Base-by-base conservation (phyloP, 2,797 vertebrate species). In the Melanotaenia pygmaea region DNA sequence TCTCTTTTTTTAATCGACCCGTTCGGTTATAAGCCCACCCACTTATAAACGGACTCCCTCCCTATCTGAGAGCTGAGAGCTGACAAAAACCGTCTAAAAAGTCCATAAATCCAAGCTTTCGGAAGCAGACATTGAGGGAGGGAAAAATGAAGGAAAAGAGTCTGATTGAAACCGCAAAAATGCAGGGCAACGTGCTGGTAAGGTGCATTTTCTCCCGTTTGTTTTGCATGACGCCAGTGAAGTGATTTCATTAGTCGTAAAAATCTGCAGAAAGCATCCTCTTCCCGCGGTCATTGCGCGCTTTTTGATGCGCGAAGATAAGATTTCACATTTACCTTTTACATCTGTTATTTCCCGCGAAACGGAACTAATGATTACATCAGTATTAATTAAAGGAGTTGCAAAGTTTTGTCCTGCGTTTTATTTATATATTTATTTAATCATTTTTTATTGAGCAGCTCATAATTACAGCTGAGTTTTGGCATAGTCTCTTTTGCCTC, bases 91-190 rank as follows among this genome's bases (percentile, higher is more conserved):
- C 60, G 74, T 60, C 11, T 18, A 24, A 76, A 45, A 69, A 88
- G 80, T 89, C 78, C 59, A 1, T 76, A 50, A 18, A 65, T 79
- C 14, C 56, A 60, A 3, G 22, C 35, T 59, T 45, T 64, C 43
- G 58, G 69, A 14, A 28, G 72, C 34, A 1, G 62, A 45, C 32
- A 54, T 5, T 43, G 37, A 69, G 69, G 86, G 77, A 88, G 13
- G 34, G 3, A 18, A 74, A 80, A 40, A 99, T 98, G 97, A 98
- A 96, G 94, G 97, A 99, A 76, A 98, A 96, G 91, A 96, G 91
- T 63, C 96, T 99, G 88, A 98, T 99, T 26, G 97, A 99, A 92
- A 98, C 97, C 0, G 97, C 96, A 0, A 98, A 98, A 81, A 99
- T 99, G 97, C 97, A 99, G 88, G 97, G 97, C 7, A 98, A 99